phyloP scores from a whole-genome alignment of 2,888 invertebrate genomes.

The Agrenia bidenticulata region DNA sequence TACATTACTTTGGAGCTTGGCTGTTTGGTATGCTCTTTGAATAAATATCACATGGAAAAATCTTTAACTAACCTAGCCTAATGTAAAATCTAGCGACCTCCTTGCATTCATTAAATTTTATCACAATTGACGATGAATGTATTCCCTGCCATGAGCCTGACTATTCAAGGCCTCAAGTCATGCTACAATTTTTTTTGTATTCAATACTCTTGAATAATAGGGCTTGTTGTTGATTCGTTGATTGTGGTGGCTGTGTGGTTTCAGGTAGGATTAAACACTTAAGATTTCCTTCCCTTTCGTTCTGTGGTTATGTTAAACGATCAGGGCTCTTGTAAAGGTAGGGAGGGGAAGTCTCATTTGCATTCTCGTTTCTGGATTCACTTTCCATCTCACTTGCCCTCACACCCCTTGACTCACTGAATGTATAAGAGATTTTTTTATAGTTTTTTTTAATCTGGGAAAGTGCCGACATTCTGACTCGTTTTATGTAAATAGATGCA shows the following conservation, averaged over 20 bases:
- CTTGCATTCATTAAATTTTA: slow-evolving; percentile 5
- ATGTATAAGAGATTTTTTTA: neutral
- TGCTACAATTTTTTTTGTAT: neutral
- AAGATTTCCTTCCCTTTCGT: no score
- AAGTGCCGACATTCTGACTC: slow-evolving; percentile 3
- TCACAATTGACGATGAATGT: neutral
- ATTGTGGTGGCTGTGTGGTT: no score
- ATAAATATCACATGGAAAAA: slow-evolving; percentile 5
- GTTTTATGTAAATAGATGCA: slow-evolving; percentile 2
- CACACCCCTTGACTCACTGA: slow-evolving; percentile 3
- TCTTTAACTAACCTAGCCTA: slow-evolving; percentile 8
- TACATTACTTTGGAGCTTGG: neutral
- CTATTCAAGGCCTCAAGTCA: neutral
- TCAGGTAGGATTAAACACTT: no score
- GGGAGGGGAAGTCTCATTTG: neutral
- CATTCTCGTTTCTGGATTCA: slow-evolving; percentile 8
- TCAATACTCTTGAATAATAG: no score
- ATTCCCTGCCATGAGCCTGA: slow-evolving; percentile 1
- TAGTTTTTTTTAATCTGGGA: neutral
- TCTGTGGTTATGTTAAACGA: neutral
- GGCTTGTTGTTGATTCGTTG: no score
- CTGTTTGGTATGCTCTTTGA: neutral
- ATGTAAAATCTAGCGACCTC: neutral
- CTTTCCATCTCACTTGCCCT: slow-evolving; percentile 11
- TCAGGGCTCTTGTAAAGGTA: neutral